Evolutionary conservation across 2,888 invertebrate genomes (phyloP).

Genomic region (Elysia crispata): DNA sequence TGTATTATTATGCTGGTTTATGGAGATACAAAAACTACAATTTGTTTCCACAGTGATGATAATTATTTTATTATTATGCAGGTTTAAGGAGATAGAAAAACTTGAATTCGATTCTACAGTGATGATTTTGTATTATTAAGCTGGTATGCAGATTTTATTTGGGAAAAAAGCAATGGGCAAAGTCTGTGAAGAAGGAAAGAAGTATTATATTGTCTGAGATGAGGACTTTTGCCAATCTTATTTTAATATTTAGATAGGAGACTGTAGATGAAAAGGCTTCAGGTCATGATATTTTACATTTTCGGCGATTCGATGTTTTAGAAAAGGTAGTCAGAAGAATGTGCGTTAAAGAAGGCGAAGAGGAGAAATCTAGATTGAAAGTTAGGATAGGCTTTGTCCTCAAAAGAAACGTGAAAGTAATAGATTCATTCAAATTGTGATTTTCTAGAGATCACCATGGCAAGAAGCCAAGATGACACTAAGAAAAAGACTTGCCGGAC

Average conservation of each 20-base stretch:
- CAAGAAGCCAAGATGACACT: slow-evolving; percentile 1
- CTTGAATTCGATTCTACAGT: no score
- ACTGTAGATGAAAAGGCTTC: neutral
- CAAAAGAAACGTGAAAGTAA: neutral
- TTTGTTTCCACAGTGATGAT: no score
- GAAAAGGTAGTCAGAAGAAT: neutral
- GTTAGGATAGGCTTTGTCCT: slow-evolving; percentile 2
- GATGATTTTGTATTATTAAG: no score
- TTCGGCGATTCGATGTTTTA: neutral
- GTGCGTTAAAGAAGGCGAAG: neutral
- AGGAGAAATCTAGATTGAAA: neutral
- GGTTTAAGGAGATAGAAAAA: no score
- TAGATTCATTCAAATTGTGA: neutral
- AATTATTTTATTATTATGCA: no score
- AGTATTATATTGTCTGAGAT: slow-evolving; percentile 11
- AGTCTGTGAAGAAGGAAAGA: neutral
- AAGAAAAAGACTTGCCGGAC: no score
- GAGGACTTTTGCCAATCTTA: slow-evolving; percentile 11
- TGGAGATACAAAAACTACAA: no score
- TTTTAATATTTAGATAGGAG: slow-evolving; percentile 2
- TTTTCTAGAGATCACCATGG: neutral
- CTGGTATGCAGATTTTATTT: no score
- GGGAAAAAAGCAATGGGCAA: neutral
- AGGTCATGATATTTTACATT: neutral
- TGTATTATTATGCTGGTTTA: no score